Evolutionary conservation across 2,113 vertebrate species (phyloP).

Genomic region (Petromus typicus): DNA sequence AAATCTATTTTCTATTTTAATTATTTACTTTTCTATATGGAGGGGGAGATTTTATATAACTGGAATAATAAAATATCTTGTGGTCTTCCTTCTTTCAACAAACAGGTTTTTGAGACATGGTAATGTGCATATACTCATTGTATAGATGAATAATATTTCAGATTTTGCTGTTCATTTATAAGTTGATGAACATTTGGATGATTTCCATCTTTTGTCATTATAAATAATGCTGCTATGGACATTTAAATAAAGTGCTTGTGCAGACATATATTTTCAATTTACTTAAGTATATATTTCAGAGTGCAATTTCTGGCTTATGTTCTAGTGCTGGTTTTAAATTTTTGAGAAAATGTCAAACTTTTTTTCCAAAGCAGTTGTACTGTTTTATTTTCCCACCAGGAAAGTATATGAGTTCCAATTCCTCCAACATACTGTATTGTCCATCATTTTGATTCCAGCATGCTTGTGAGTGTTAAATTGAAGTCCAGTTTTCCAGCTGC

Average conservation of each 20-base stretch:
- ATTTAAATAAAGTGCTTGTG: background rate
- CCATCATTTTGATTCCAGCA: background rate
- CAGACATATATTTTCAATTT: background rate
- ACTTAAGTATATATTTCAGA: background rate
- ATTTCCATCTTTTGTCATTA: background rate
- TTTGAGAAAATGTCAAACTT: background rate
- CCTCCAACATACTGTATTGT: background rate
- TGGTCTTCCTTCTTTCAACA: background rate
- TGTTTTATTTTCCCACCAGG: background rate
- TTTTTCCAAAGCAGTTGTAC: background rate
- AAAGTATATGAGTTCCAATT: background rate
- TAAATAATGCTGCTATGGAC: background rate
- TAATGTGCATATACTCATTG: background rate
- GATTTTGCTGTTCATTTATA: background rate
- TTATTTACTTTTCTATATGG: background rate
- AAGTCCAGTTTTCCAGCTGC: no score
- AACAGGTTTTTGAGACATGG: background rate
- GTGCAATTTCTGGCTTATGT: background rate
- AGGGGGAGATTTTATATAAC: background rate
- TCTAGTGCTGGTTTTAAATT: background rate
- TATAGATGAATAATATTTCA: background rate
- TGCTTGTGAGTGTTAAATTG: background rate
- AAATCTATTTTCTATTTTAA: background rate
- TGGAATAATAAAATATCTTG: background rate
- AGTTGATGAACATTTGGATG: background rate